Evolutionary conservation across 2,888 invertebrate species (phyloP).

Genomic region (Mallateleia sp.): DNA sequence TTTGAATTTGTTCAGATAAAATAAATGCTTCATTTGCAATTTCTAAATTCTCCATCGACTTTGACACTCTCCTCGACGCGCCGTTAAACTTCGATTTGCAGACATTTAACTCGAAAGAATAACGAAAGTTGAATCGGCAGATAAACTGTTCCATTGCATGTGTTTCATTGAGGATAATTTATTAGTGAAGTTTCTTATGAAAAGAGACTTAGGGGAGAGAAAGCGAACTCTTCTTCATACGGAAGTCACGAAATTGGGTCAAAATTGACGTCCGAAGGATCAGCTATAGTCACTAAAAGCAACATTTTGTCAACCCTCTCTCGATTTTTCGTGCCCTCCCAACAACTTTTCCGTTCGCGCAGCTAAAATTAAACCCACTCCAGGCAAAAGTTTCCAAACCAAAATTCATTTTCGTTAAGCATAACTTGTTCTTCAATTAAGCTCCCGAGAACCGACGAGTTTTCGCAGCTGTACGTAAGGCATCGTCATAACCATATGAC

Average conservation of each 20-base stretch:
- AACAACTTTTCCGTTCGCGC: too few species aligned
- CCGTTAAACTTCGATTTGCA: conserved; percentile 56
- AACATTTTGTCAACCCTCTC: conserved; percentile 10
- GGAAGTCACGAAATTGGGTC: conserved; percentile 58
- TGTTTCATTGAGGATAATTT: conserved; percentile 62
- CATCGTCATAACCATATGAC: conserved; percentile 60
- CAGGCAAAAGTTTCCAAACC: neutral
- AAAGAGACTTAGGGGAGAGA: conserved; percentile 37
- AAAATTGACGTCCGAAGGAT: conserved; percentile 32
- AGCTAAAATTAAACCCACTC: too few species aligned
- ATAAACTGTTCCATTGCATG: conserved; percentile 38
- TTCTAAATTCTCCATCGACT: neutral
- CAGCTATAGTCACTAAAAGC: neutral
- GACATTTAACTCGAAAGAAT: conserved; percentile 20
- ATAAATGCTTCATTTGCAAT: neutral
- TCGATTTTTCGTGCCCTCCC: neutral
- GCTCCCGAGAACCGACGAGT: conserved; percentile 38
- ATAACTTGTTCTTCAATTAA: conserved; percentile 54
- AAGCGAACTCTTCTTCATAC: conserved; percentile 50
- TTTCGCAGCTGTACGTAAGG: conserved; percentile 49
- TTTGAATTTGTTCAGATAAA: too few species aligned
- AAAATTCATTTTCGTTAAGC: conserved; percentile 34
- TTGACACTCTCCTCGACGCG: neutral
- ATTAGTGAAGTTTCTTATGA: conserved; percentile 49
- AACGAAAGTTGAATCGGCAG: conserved; percentile 29